Percentiles rank a stretch among this genome's conserved stretches.
phyloP scores from a whole-genome alignment of 2,797 vertebrate species.

The Artibeus jamaicensis region DNA sequence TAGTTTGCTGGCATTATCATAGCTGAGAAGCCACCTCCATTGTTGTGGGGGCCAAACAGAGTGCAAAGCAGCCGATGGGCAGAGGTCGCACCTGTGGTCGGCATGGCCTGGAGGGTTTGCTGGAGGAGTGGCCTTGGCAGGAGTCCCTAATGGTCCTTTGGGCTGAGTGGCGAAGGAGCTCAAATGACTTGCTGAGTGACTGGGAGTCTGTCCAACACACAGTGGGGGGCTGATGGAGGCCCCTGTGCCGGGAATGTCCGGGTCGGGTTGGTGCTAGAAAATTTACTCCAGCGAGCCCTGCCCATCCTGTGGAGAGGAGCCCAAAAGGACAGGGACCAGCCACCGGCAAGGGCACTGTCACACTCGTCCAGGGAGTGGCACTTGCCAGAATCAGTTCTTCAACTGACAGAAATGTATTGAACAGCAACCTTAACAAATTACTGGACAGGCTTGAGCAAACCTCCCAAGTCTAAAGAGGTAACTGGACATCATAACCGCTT shows the following conservation, averaged over 20 bases:
- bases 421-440: background rate
- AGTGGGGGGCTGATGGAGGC: no score
- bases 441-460: background rate
- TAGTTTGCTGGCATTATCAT: accelerated
- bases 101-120: accelerated
- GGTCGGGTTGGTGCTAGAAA: no score
- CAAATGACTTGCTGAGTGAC: accelerated
- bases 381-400: background rate
- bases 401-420: background rate
- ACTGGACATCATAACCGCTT: background rate
- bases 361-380: background rate
- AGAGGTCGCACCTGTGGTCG: background rate
- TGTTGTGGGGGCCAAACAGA: no score
- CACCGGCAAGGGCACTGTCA: accelerated
- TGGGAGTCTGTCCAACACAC: accelerated
- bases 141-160: accelerated
- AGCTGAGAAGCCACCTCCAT: background rate
- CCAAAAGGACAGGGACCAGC: background rate
- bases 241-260: background rate
- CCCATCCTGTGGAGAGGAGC: background rate
- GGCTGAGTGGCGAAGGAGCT: background rate
- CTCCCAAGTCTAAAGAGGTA: background rate
- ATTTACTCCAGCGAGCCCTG: background rate
- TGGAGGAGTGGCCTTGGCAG: background rate
- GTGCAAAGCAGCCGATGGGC: accelerated